Base-by-base conservation (phyloP, 2,888 invertebrate species). In the Nasonovia ribisnigri region DNA sequence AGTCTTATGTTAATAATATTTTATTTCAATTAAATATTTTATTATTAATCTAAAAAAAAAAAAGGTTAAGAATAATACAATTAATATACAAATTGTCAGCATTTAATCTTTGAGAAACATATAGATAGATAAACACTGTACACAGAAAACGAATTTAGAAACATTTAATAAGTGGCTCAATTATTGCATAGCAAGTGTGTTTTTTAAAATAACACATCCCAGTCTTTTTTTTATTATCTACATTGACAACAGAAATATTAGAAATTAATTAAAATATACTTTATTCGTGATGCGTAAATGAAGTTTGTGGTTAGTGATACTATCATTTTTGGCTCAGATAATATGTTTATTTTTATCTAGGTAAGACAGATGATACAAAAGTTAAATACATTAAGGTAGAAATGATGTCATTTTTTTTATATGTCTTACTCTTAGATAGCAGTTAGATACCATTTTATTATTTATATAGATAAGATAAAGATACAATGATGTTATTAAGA, bases 31-130 rank as follows among this genome's bases (percentile, higher is more conserved):
- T 57, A 57, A 89, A 89, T 57, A 89, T 26, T 89, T n/a, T 46
- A 46, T 46, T 26, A 1, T 20, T 77, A 36, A 77, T 77, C 8
- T 86, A 86, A 46, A 86, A 16, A 86, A 11, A 84, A 42, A 36
- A 95, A 94, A 91, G 95, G n/a, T 89, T 94, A 24, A 87, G 94
- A 77, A 11, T 36, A 36, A 36, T 36, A 36, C 16, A 67, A n/a
- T 13, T 60, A n/a, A 42, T 8, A 77, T 36, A 77, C 20, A 67
- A 67, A 67, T n/a, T n/a, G 1, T 77, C 20, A 77, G 8, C 20
- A 57, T 77, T 54, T 36, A 20, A 42, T 77, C 36, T 77, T 2
- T 36, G 20, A 36, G 77, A 20, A 77, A 77, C 77, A 77, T 67
- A 11, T n/a, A 13, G n/a, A 67, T 77, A 20, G 54, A 2, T 6